These are phyloP conservation scores for Schizothorax lantsangensis DNA, from an alignment of 2,797 vertebrate genomes.

Conservation along the genomic window DNA sequence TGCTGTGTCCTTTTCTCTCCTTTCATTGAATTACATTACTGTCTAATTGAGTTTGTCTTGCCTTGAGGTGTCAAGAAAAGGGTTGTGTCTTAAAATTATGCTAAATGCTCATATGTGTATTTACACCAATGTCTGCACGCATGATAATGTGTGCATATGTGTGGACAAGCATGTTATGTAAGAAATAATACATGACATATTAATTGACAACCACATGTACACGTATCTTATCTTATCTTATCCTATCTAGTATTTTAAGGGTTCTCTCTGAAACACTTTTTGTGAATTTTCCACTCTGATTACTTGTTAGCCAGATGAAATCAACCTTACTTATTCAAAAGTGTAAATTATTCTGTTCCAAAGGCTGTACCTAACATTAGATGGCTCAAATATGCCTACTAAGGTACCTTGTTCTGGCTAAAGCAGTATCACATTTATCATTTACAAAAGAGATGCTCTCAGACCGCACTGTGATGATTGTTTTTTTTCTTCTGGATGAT, in stretches of 20 bases:
- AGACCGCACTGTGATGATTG: background rate
- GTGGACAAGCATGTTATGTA: conserved; percentile 3
- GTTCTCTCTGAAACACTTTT: background rate
- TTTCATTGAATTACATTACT: conserved; percentile 14
- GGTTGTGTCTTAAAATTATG: conserved; percentile 9
- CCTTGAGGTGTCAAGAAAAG: conserved; percentile 23
- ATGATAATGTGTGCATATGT: background rate
- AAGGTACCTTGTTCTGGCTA: background rate
- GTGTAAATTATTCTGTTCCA: background rate
- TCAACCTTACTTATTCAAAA: background rate
- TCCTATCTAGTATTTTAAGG: background rate
- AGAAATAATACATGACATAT: background rate
- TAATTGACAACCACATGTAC: background rate
- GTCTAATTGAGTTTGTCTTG: conserved; percentile 37
- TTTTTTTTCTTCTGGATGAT: too few species aligned
- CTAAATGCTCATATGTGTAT: background rate
- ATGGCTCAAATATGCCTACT: background rate
- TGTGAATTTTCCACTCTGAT: background rate
- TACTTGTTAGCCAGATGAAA: background rate
- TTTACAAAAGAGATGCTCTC: background rate
- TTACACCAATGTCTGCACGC: background rate
- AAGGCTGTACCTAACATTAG: background rate
- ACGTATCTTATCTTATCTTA: background rate
- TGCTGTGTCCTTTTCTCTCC: conserved; percentile 5
- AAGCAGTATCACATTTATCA: background rate